Evolutionary conservation across 2,888 invertebrate species (phyloP).

Genomic region (Lutraria lutraria): DNA sequence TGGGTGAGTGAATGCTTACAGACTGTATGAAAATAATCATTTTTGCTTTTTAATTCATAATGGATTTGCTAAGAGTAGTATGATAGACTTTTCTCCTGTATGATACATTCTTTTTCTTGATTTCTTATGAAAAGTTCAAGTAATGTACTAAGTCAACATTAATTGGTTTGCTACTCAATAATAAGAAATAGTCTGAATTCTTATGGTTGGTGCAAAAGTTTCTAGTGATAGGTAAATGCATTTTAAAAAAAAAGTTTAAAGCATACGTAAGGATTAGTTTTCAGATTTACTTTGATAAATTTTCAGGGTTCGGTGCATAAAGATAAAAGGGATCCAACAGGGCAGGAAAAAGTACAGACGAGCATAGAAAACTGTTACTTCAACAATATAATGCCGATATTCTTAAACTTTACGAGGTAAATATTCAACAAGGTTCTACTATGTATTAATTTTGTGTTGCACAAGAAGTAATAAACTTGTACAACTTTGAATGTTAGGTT

Average conservation of each 20-base stretch:
- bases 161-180: too few relatives aligned
- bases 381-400: slow-evolving; percentile 82
- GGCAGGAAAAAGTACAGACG: slow-evolving; percentile 81
- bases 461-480: too few relatives aligned
- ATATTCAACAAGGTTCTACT: background rate
- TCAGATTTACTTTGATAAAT: background rate
- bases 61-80: background rate
- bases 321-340: slow-evolving; percentile 77
- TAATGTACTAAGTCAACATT: too few relatives aligned
- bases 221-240: too few relatives aligned
- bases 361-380: slow-evolving; percentile 83
- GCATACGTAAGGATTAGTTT: background rate
- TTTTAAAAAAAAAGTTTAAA: too few relatives aligned
- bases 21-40: background rate
- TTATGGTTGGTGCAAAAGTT: too few relatives aligned
- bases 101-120: too few relatives aligned
- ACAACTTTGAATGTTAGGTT: too few relatives aligned
- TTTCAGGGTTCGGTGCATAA: slow-evolving; percentile 81
- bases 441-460: too few relatives aligned
- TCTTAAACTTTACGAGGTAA: slow-evolving; percentile 83
- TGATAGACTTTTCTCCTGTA: too few relatives aligned
- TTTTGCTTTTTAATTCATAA: background rate
- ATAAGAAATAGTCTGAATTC: too few relatives aligned
- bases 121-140: too few relatives aligned
- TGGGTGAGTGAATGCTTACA: slow-evolving; percentile 75